Base-by-base conservation (phyloP, 2,888 invertebrate species). In the Papilio gigon region DNA sequence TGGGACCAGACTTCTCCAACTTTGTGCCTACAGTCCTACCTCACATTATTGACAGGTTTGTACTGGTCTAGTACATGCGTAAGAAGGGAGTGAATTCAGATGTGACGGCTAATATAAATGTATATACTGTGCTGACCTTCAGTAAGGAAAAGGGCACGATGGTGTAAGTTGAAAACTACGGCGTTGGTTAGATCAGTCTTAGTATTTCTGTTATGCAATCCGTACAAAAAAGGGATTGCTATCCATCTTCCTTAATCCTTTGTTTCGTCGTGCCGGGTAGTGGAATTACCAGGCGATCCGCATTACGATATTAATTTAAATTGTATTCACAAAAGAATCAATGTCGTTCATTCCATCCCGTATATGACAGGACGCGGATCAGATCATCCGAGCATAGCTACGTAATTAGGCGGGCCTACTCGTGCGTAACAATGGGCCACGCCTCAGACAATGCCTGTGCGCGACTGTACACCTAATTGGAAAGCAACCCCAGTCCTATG, bases 1-100 rank as follows among this genome's bases (percentile, higher is more conserved):
- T 98, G 94, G 97, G 96, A 33, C 94, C 94, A 37, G 97, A 98
- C 82, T 98, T 98, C 88, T 95, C 95, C 75, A 96, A 96, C 40
- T 98, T 96, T 85, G 95, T 98, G 75, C 95, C 96, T 65, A 95
- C 95, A 30, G 96, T 97, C 56, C 88, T 97, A 78, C 97, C 97
- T 0, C 95, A 96, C 76, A 95, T 96, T 68, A 95, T 97, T 74
- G 97, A 97, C 87, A 94, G 97, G 88, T 93, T 92, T 93, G 89
- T 87, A 22, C n/a, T 22, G 9, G 9, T 44, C 20, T 44, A 9
- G 2, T 44, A 40, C 9, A n/a, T n/a, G n/a, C n/a, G n/a, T n/a
- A n/a, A n/a, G n/a, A n/a, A n/a, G n/a, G n/a, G n/a, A n/a, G n/a
- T n/a, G n/a, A n/a, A n/a, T n/a, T n/a, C n/a, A n/a, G n/a, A n/a